phyloP scores from a whole-genome alignment of 1,140 invertebrate genomes.

The Diorhabda sublineata region DNA sequence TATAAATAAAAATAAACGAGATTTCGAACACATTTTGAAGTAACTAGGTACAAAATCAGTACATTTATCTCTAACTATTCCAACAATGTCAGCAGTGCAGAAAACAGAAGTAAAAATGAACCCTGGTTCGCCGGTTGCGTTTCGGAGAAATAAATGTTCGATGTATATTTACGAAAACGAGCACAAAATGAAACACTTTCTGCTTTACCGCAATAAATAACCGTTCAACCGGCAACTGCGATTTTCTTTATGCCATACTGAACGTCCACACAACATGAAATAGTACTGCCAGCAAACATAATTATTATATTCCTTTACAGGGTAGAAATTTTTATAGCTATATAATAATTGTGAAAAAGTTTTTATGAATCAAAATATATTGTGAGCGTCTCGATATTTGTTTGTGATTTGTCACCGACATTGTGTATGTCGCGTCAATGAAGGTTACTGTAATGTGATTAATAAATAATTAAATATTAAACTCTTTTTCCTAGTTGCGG shows the following conservation, averaged over 20 bases:
- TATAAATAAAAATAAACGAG: slow-evolving; percentile 3
- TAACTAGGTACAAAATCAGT: neutral
- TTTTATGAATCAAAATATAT: too few species aligned
- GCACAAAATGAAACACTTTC: slow-evolving; percentile 3
- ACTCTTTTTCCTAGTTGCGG: too few species aligned
- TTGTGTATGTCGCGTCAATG: too few species aligned
- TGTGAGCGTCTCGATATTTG: too few species aligned
- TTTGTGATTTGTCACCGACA: too few species aligned
- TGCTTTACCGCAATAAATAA: neutral
- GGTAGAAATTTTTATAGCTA: too few species aligned
- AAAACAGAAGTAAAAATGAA: neutral
- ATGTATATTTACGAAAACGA: neutral
- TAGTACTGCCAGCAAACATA: neutral
- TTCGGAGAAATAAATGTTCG: slow-evolving; percentile 4
- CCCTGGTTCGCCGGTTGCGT: neutral
- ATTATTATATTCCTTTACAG: slow-evolving; percentile 10
- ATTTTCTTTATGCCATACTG: slow-evolving; percentile 3
- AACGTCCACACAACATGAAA: slow-evolving; percentile 1
- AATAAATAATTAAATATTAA: too few species aligned
- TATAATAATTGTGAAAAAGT: too few species aligned
- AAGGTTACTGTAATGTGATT: too few species aligned
- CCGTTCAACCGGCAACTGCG: neutral
- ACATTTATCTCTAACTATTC: neutral
- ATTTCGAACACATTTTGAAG: neutral
- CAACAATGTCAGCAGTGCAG: neutral